These are phyloP conservation scores for Orchestia grillus DNA, from an alignment of 1,140 invertebrate genomes.

Conservation along the genomic window DNA sequence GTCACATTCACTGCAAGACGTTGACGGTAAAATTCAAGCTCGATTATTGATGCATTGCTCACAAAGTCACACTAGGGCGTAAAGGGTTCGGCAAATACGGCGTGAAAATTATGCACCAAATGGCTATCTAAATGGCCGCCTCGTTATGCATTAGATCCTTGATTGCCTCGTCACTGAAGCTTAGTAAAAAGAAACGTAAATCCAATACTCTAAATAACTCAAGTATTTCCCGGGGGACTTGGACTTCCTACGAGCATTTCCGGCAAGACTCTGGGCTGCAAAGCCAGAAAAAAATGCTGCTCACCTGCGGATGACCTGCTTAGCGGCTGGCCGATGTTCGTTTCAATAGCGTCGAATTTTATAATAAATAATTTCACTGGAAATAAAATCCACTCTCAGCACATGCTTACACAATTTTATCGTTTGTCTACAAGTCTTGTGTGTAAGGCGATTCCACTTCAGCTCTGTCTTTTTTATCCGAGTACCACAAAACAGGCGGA, in stretches of 20 bases:
- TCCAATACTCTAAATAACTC: neutral
- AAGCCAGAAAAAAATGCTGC: neutral
- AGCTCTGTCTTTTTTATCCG: neutral
- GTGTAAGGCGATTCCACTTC: neutral
- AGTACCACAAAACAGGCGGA: neutral
- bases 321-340: neutral
- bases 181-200: neutral
- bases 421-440: neutral
- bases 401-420: neutral
- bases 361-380: neutral
- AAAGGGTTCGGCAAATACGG: no score
- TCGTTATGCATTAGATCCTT: no score
- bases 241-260: neutral
- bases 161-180: neutral
- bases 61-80: no score
- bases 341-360: neutral
- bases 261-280: neutral
- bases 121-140: no score
- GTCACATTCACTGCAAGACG: no score
- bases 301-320: neutral
- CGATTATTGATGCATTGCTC: no score
- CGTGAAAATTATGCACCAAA: no score
- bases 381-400: neutral
- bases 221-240: neutral
- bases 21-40: no score